Conservation (phyloP, 2,113 vertebrate species). For the Neolamprologus devosi region DNA sequence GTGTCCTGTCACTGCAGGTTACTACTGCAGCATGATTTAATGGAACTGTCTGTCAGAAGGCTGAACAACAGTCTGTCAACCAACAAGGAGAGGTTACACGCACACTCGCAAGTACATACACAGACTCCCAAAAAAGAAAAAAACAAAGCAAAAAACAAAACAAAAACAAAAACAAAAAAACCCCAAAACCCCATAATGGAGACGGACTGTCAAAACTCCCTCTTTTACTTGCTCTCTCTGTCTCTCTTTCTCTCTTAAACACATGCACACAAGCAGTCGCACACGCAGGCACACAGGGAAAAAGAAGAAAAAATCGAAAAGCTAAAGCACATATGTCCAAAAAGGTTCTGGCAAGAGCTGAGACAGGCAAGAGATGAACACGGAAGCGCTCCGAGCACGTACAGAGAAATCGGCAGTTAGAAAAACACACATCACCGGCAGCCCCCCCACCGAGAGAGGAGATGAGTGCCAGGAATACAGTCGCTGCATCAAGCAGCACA, state of each 20-base stretch:
- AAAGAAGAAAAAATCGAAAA: neutral
- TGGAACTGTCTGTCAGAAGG: conserved; percentile 69
- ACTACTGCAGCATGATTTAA: conserved; percentile 64
- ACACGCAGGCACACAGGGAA: neutral
- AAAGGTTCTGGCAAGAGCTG: conserved; percentile 14
- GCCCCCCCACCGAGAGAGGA: conserved; percentile 12
- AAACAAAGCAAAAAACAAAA: neutral
- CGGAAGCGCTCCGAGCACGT: neutral
- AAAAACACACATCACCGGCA: conserved; percentile 38
- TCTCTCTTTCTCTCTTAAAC: neutral
- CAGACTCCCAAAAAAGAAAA: neutral
- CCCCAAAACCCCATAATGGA: neutral
- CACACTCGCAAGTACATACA: neutral
- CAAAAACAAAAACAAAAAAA: neutral
- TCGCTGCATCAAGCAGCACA: conserved; percentile 47
- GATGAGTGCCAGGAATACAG: conserved; percentile 39
- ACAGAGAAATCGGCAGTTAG: conserved; percentile 13
- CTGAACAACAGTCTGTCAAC: conserved; percentile 57
- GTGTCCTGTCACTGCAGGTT: conserved; percentile 64
- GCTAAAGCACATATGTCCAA: conserved; percentile 29
- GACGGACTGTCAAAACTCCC: conserved; percentile 14
- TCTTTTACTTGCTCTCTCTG: neutral
- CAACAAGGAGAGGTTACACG: conserved; percentile 16
- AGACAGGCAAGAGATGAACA: conserved; percentile 25
- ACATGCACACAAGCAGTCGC: neutral